phyloP scores from a whole-genome alignment of 2,888 invertebrate genomes.

The Drosophila paranaensis region DNA sequence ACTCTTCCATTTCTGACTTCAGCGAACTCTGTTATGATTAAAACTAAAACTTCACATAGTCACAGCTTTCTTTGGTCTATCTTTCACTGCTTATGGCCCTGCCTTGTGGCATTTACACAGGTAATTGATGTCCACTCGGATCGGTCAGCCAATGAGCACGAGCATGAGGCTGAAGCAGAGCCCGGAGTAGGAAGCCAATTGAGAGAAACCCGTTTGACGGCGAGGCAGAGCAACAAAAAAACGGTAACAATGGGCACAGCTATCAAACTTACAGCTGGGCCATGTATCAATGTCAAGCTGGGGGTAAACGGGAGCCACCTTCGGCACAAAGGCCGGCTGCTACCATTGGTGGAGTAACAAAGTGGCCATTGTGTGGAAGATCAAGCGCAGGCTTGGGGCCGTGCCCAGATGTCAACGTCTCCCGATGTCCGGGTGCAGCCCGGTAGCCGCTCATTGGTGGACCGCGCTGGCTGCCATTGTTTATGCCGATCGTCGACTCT shows the following conservation, averaged over 20 bases:
- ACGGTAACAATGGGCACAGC: slow-evolving; percentile 73
- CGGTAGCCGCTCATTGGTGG: slow-evolving; percentile 67
- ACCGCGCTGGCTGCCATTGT: slow-evolving; percentile 60
- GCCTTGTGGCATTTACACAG: background rate
- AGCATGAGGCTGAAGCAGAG: slow-evolving; percentile 13
- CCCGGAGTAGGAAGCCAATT: slow-evolving; percentile 36
- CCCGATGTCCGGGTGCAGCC: slow-evolving; percentile 48
- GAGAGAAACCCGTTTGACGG: slow-evolving; percentile 37
- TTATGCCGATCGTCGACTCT: slow-evolving; percentile 41
- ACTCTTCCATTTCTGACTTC: background rate
- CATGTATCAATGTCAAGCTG: slow-evolving; percentile 76
- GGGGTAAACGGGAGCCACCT: slow-evolving; percentile 59
- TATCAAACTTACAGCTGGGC: slow-evolving; percentile 69
- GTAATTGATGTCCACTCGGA: slow-evolving; percentile 52
- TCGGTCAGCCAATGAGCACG: slow-evolving; percentile 55
- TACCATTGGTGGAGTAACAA: slow-evolving; percentile 51
- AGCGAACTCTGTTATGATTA: background rate
- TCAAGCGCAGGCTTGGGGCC: slow-evolving; percentile 44
- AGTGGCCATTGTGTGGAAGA: slow-evolving; percentile 65
- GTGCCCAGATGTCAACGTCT: slow-evolving; percentile 65
- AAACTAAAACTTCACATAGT: background rate
- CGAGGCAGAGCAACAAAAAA: slow-evolving; percentile 25
- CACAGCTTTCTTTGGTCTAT: background rate
- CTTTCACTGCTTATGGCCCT: background rate
- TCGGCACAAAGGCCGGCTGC: slow-evolving; percentile 29